A percentile compares a stretch with the other conserved stretches of the same genome.
Conservation (phyloP, 2,113 vertebrate species). For the Heterocephalus glaber region DNA sequence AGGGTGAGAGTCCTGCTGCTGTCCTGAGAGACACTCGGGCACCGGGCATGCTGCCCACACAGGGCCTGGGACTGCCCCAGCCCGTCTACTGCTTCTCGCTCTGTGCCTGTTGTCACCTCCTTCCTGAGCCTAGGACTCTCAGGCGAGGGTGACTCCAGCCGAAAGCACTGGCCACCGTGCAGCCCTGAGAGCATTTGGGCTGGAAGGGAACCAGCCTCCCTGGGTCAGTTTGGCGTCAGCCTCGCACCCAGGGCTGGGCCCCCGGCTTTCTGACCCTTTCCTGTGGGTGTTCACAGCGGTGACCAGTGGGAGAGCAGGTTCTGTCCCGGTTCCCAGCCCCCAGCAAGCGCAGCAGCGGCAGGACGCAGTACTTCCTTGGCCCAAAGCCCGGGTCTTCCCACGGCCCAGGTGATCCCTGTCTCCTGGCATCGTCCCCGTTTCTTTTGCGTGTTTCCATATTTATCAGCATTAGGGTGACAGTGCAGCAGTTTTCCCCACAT, state of each 20-base stretch:
- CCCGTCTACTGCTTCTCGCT: neutral
- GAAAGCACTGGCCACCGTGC: neutral
- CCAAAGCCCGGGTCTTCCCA: no score
- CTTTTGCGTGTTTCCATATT: neutral
- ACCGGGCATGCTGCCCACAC: neutral
- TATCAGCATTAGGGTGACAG: neutral
- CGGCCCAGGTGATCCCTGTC: no score
- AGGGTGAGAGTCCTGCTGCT: neutral
- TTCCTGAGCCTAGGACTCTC: neutral
- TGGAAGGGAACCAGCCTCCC: neutral
- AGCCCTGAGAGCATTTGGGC: neutral
- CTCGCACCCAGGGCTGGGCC: neutral
- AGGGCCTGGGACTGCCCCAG: neutral
- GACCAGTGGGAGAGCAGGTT: neutral
- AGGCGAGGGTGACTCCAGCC: neutral
- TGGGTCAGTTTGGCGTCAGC: neutral
- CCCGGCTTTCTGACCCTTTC: no score
- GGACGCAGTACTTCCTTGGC: neutral
- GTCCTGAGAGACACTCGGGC: neutral
- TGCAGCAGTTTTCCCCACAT: neutral
- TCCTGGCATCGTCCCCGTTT: neutral
- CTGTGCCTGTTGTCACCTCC: neutral
- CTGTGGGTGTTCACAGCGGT: neutral
- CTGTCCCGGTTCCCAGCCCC: no score
- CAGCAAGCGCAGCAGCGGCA: neutral